Base-by-base conservation (phyloP, 2,113 vertebrate species). In the Corythoichthys intestinalis region DNA sequence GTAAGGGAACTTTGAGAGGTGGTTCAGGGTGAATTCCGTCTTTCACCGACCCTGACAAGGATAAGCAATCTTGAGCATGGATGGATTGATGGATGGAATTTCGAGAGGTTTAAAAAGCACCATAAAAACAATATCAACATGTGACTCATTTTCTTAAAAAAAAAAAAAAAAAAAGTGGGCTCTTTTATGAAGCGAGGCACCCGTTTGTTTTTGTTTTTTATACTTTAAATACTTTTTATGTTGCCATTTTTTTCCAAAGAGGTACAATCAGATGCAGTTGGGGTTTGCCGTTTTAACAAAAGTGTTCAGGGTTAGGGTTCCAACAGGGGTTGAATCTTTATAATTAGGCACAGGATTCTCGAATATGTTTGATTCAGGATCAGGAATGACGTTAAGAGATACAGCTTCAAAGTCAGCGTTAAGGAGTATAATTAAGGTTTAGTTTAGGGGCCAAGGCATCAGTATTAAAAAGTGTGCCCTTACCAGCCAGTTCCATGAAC, bases 41-140 rank as follows among this genome's bases (percentile, higher is more conserved):
- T 44, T 44, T 44, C 41, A 44, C 41, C 41, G 1, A 4, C 20
- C 20, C 20, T 28, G 20, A 28, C 20, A 28, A 28, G 20, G 20
- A 28, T 28, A 28, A 28, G 20, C 20, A 28, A 28, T 28, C 20
- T 28, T 28, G 20, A 28, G 20, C 20, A 28, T 28, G 20, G 20
- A 28, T 28, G 20, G 20, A 28, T 28, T 44, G 41, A 44, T 44
- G 41, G 9, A 5, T 44, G 41, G 89, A 88, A 88, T 86, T 71
- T 72, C 90, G 87, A 89, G 89, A 91, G 92, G 92, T 93, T 90
- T 83, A 84, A 92, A 92, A 47, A 47, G 61, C 41, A 47, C n/a
- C 78, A 86, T 79, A 84, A 83, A 85, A 46, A 85, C 82, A 86
- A 93, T 87, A 85, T 94, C 92, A 74, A 91, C 95, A 96, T 96